Percentiles rank a stretch among this genome's conserved stretches.
Evolutionary conservation across 2,888 invertebrate genomes (phyloP).

Genomic region (Diplolepis rosae): DNA sequence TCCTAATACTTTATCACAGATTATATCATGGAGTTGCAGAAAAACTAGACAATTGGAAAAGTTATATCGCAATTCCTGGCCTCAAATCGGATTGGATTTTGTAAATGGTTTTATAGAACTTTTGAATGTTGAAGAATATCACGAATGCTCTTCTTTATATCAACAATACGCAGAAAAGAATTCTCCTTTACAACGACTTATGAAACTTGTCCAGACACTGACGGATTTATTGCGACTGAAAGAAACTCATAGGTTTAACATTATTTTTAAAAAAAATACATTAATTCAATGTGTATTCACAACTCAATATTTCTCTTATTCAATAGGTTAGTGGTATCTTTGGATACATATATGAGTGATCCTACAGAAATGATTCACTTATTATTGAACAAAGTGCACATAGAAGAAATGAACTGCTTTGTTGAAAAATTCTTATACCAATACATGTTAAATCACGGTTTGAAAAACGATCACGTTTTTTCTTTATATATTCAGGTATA

Average conservation of each 20-base stretch:
- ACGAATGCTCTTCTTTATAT: constrained; percentile 51
- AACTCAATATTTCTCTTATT: neutral
- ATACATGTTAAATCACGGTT: constrained; percentile 71
- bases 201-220: constrained; percentile 58
- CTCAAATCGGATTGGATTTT: constrained; percentile 67
- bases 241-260: constrained; percentile 44
- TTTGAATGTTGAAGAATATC: constrained; percentile 57
- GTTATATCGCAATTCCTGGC: constrained; percentile 56
- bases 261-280: neutral
- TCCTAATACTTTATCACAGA: constrained; percentile 58
- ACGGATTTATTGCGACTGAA: constrained; percentile 63
- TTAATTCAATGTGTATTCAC: constrained; percentile 2
- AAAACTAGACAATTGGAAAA: constrained; percentile 61
- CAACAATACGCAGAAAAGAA: constrained; percentile 56
- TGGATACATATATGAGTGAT: constrained; percentile 57
- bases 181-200: constrained; percentile 59
- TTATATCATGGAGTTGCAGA: constrained; percentile 62
- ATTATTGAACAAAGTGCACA: constrained; percentile 57
- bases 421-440: constrained; percentile 69
- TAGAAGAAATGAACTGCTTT: constrained; percentile 65
- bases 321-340: constrained; percentile 55
- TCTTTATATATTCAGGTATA: constrained; percentile 71
- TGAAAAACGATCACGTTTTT: constrained; percentile 73
- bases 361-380: constrained; percentile 59
- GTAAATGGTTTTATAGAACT: constrained; percentile 65